Base-by-base conservation (phyloP, 2,797 vertebrate genomes). In the Channallabes apus region DNA sequence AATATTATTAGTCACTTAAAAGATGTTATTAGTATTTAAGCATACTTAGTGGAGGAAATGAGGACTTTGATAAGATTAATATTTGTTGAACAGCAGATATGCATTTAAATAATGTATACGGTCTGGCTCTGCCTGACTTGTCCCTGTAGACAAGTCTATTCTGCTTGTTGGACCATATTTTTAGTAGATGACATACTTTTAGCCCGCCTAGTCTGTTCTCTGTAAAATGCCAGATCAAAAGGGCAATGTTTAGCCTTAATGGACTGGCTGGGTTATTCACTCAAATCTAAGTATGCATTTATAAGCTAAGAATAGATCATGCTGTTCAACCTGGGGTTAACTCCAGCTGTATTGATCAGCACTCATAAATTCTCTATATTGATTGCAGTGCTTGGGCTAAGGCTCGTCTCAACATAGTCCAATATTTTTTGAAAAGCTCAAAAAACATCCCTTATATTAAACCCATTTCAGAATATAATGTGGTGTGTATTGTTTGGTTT, bases 161-260 rank as follows among this genome's bases (percentile, higher is more conserved):
- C 56, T 80, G 64, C 17, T 27, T 56, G 27, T 65, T 93, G 91
- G 54, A 62, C 35, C 14, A 61, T 82, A 27, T 78, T 86, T 77
- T 68, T 59, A 69, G 80, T 15, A 20, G n/a, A 22, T 56, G 20
- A 68, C 61, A 94, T 93, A 92, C 92, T 93, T 93, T 93, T 92
- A 91, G 87, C 90, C 88, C 90, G 89, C 91, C 91, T 90, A 89
- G 92, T 89, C 89, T 92, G 89, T 90, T 90, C 91, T 93, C 91
- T 91, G 92, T 92, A 93, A 93, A 94, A 94, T 93, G 93, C 93
- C 91, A 92, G 92, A 93, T 94, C 93, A 92, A 89, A 90, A 90
- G 92, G 91, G 90, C 91, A 91, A 89, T 90, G 92, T 91, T 93
- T 92, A 93, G 15, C 27, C 41, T 80, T 85, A 79, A 62, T 51